phyloP scores from a whole-genome alignment of 2,113 vertebrate genomes.

The Polypterus senegalus region DNA sequence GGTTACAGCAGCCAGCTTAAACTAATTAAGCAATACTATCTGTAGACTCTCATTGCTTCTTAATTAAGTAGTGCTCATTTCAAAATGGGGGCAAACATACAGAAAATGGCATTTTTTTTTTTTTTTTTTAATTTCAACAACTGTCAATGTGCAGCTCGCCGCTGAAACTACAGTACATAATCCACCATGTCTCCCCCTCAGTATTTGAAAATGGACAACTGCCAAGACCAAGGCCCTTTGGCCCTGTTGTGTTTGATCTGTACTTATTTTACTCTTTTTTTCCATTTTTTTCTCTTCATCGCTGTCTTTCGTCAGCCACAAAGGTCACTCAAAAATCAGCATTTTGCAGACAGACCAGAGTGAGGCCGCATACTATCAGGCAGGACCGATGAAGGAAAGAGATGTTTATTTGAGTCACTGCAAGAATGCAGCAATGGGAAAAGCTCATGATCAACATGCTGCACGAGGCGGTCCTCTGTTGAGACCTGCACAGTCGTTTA shows the following conservation, averaged over 20 bases:
- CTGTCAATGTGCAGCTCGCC: slow-evolving; percentile 2
- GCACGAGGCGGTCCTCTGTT: not conserved
- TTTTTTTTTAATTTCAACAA: slow-evolving; percentile 11
- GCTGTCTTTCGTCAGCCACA: too few relatives aligned
- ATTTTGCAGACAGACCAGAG: too few relatives aligned
- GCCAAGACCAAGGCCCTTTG: not conserved
- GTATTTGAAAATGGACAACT: not conserved
- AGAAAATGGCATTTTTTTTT: slow-evolving; percentile 10
- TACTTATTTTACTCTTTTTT: too few relatives aligned
- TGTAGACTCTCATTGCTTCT: slow-evolving; percentile 57
- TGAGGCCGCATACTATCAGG: too few relatives aligned
- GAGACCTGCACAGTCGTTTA: not conserved
- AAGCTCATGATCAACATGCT: too few relatives aligned
- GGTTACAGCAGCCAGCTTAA: slow-evolving; percentile 58
- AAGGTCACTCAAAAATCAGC: too few relatives aligned
- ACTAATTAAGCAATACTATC: slow-evolving; percentile 65
- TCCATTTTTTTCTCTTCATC: too few relatives aligned
- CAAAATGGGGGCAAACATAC: slow-evolving; percentile 36
- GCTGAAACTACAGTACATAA: not conserved
- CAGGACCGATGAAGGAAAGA: too few relatives aligned
- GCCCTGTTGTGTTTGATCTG: too few relatives aligned
- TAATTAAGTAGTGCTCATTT: slow-evolving; percentile 60
- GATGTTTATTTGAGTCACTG: too few relatives aligned
- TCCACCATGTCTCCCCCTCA: not conserved
- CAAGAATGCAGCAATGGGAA: too few relatives aligned